Conservation (phyloP, 2,113 vertebrate species). For the Xyliphius kryptos region DNA sequence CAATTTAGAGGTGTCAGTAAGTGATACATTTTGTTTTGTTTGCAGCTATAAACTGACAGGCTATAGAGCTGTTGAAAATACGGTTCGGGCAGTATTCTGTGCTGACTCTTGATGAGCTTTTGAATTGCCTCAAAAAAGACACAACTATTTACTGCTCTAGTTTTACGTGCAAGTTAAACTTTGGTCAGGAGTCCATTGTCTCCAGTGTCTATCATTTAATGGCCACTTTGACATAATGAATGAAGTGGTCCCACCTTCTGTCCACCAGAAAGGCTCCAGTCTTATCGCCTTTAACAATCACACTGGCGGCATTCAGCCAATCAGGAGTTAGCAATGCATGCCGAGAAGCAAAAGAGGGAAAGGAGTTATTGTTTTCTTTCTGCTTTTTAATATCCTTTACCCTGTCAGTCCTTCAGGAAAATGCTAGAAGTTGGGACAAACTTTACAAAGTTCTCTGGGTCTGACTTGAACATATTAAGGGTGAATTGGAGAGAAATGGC, state of each 20-base stretch:
- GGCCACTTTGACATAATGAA: slow-evolving; percentile 83
- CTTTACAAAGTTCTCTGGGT: slow-evolving; percentile 26
- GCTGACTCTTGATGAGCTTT: slow-evolving; percentile 18
- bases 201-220: slow-evolving; percentile 79
- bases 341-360: slow-evolving; percentile 55
- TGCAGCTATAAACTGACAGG: background rate
- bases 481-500: slow-evolving; percentile 54
- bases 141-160: slow-evolving; percentile 65
- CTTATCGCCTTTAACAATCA: slow-evolving; percentile 69
- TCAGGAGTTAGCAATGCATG: slow-evolving; percentile 50
- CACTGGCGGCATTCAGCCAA: slow-evolving; percentile 59
- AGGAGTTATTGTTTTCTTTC: slow-evolving; percentile 61
- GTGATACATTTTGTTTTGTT: slow-evolving; percentile 7
- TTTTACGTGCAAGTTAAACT: slow-evolving; percentile 66
- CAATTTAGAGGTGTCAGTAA: background rate
- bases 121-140: slow-evolving; percentile 61
- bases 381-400: slow-evolving; percentile 69
- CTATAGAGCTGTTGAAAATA: slow-evolving; percentile 25
- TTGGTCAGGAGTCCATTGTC: slow-evolving; percentile 73
- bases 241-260: slow-evolving; percentile 86
- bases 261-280: slow-evolving; percentile 65
- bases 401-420: slow-evolving; percentile 54
- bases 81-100: slow-evolving; percentile 10
- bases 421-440: slow-evolving; percentile 51
- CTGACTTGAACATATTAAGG: background rate